phyloP scores from a whole-genome alignment of 2,797 vertebrate genomes.

The Crenuchus spilurus region DNA sequence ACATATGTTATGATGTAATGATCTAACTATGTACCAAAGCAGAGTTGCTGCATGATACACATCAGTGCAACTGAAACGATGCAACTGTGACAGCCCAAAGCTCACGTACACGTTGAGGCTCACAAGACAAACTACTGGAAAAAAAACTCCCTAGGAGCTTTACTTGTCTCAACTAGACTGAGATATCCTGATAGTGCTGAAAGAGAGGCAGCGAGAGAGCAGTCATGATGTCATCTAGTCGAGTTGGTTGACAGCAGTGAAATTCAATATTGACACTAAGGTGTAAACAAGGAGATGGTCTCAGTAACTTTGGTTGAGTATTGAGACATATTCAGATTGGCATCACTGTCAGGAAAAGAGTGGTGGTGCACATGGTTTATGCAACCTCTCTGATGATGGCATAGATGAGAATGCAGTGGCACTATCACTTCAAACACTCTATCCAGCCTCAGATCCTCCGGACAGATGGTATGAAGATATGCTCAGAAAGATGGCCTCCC shows the following conservation, averaged over 20 bases:
- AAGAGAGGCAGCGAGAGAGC: neutral
- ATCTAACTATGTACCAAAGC: neutral
- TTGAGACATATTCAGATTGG: neutral
- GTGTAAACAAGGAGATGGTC: constrained; percentile 1
- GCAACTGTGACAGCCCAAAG: neutral
- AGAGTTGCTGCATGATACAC: neutral
- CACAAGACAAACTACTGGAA: neutral
- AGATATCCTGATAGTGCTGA: constrained; percentile 3
- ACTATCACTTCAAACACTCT: constrained; percentile 76
- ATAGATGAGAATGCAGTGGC: constrained; percentile 66
- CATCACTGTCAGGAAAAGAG: neutral
- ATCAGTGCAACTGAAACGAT: neutral
- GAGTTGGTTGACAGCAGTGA: neutral
- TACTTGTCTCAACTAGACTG: constrained; percentile 17
- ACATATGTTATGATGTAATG: neutral
- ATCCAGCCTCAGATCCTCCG: constrained; percentile 66
- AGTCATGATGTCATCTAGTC: constrained; percentile 1
- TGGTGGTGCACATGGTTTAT: neutral
- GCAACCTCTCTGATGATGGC: constrained; percentile 65
- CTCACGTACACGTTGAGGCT: neutral
- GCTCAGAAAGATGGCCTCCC: constrained; percentile 66
- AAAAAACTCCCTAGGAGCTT: neutral
- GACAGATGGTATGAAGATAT: constrained; percentile 70
- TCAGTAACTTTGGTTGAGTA: neutral
- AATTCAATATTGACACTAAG: constrained; percentile 15